Evolutionary conservation across 2,113 vertebrate genomes (phyloP), one percentile per base, ranked within the genome.

Genomic region (Sebastes fasciatus): DNA sequence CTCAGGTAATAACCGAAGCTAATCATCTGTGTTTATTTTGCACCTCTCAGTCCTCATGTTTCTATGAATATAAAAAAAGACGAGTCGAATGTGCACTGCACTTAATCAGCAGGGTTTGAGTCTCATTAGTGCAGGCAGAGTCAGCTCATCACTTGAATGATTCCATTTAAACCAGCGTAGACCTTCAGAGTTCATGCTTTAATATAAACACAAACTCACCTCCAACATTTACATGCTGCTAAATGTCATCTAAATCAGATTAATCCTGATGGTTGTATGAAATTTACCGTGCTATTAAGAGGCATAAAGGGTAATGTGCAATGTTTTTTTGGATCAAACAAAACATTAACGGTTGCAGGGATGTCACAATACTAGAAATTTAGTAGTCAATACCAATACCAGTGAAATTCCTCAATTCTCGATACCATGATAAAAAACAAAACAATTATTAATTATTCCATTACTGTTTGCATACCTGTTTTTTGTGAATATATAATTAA

Each of bases 41-140:
- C 2, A 19, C 9, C 6, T 71, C 72, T 81, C 2, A 16, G 23
- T 61, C 14, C 49, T 26, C 52, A 60, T 51, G 54, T 69, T 19
- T 74, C 16, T 64, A 72, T 51, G 19, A 65, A 57, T 79, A 42
- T 19, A 60, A 58, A 60, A 62, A 58, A 68, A 34, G 5, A 69
- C 0, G 0, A 1, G 1, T 58, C 42, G 34, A 67, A 80, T 69
- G 49, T 60, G 43, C 46, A 64, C 55, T 60, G 43, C 46, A 64
- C 74, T 75, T 76, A 65, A 79, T 80, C 51, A 80, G 12, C 42
- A 70, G 61, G 45, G 67, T 85, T 70, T 86, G 65, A 78, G 69
- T 85, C 16, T 64, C 42, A 70, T 74, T 63, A 85, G 5, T 61
- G 49, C 21, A 69, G 9, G 5, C 68, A 78, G 4, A 46, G 26